A percentile compares a stretch with the other conserved stretches of the same genome.
phyloP scores from a whole-genome alignment of 2,113 vertebrate genomes.

The Phylloscopus trochiloides region DNA sequence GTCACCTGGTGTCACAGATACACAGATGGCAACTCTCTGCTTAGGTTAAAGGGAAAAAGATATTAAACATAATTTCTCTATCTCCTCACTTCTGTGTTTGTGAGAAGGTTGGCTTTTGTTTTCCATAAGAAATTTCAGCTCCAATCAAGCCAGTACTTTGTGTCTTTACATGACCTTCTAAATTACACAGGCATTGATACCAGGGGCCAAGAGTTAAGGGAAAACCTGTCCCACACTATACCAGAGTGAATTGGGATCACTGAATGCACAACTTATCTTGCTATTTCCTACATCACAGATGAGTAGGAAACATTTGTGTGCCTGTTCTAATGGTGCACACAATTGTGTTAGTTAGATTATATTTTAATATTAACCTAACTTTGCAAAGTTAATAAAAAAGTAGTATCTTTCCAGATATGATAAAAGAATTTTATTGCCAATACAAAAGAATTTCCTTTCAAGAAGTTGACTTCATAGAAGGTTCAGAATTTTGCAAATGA shows the following conservation, averaged over 20 bases:
- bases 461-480: neutral
- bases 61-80: neutral
- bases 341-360: neutral
- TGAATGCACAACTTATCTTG: neutral
- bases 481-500: neutral
- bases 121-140: neutral
- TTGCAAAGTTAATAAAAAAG: neutral
- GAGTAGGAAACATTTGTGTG: neutral
- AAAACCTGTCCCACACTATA: neutral
- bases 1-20: neutral
- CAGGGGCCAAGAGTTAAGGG: neutral
- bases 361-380: neutral
- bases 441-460: neutral
- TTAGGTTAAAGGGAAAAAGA: neutral
- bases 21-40: neutral
- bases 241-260: neutral
- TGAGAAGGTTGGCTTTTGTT: neutral
- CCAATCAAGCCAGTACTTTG: neutral
- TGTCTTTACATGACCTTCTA: neutral
- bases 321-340: neutral
- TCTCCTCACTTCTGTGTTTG: neutral
- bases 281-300: neutral
- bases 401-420: neutral
- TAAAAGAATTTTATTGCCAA: neutral
- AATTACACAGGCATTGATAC: neutral